Conservation (phyloP, 2,797 vertebrate species). For the Paramormyrops hopkinsi region DNA sequence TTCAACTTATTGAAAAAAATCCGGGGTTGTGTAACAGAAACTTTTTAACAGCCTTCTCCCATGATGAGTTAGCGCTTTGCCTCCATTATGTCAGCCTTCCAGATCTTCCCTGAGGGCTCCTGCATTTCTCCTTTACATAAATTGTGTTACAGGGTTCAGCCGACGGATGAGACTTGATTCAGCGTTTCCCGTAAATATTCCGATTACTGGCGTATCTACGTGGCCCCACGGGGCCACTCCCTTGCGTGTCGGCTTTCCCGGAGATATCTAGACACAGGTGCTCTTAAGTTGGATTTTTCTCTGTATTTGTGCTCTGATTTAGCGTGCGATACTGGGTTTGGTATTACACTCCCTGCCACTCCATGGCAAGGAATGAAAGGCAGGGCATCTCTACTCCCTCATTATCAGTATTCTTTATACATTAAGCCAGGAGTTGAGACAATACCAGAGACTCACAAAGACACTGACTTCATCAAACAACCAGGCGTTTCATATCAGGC, state of each 20-base stretch:
- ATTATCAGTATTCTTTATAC: conserved; percentile 14
- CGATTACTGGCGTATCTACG: background rate
- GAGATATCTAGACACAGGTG: background rate
- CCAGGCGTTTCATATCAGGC: background rate
- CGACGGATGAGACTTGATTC: background rate
- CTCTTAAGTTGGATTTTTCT: background rate
- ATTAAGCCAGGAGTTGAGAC: background rate
- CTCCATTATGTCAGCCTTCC: background rate
- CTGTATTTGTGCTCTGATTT: background rate
- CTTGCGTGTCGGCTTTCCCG: background rate
- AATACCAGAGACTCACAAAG: background rate
- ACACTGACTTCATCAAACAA: conserved; percentile 16
- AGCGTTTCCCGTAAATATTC: background rate
- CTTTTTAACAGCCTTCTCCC: background rate
- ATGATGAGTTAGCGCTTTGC: background rate
- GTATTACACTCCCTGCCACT: background rate
- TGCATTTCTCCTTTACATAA: background rate
- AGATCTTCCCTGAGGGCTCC: background rate
- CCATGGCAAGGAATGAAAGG: background rate
- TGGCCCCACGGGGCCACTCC: background rate
- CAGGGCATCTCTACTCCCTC: background rate
- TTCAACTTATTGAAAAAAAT: background rate
- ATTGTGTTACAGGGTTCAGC: background rate
- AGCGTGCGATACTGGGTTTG: background rate
- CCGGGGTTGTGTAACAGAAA: background rate